Base-by-base conservation (phyloP, 2,888 invertebrate genomes). In the Cremastobaeus sp. region DNA sequence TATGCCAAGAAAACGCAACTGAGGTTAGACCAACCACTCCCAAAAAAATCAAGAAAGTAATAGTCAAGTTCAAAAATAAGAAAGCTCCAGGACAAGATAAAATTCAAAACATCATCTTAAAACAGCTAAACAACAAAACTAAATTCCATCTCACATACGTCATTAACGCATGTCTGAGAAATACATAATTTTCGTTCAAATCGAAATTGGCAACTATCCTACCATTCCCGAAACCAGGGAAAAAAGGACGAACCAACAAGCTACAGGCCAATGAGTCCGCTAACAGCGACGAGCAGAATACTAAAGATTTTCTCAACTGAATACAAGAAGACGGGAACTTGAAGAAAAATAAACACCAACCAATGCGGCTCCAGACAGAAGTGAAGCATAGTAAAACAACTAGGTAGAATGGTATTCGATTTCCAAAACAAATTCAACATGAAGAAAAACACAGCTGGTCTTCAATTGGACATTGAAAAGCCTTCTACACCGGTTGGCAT, bases 201-300 rank as follows among this genome's bases (percentile, higher is more conserved):
- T 43, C 25, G 43, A 43, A 43, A 25, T 1, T 14, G 9, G 43
- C 43, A 4, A 21, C 1, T 1, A 5, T 43, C 9, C 8, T 25
- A 4, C 6, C 21, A 1, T n/a, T 43, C 11, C 25, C 1, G 1
- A 25, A 43, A 25, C 14, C 43, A 6, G 25, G 25, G 14, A 43
- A 43, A 12, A 2, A 21, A 25, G 25, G 2, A 3, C 1, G 6
- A 25, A 2, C 12, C 43, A 0, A 5, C 0, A 14, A 43, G 9
- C 8, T 43, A 43, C 17, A 43, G 43, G n/a, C 43, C 43, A 5
- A 43, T 43, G 6, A 43, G 43, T 14, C 14, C 25, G 9, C 9
- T 43, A 6, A 25, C 1, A 2, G 25, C 12, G 0, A 0, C 25
- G 12, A 14, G 25, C 0, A 43, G 25, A 43, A 14, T 25, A 12